These are phyloP conservation scores for Ictidomys tridecemlineatus DNA, from an alignment of 2,113 vertebrate species.

Conservation along the genomic window DNA sequence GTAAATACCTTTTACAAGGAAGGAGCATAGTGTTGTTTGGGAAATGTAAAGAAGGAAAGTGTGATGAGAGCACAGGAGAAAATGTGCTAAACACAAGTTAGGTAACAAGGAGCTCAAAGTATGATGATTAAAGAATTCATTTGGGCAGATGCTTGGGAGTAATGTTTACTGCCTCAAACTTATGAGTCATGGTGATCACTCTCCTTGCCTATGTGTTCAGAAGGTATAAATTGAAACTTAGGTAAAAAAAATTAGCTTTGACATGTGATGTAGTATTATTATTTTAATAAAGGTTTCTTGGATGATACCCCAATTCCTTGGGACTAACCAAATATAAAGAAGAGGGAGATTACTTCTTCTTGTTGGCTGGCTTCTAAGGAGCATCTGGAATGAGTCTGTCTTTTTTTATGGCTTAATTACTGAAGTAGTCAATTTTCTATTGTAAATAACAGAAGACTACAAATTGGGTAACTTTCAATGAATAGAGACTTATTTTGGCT, in stretches of 20 bases:
- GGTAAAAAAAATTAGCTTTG: not conserved
- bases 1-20: not conserved
- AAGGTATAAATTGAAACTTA: not conserved
- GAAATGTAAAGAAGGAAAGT: not conserved
- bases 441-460: not conserved
- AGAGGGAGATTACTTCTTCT: not conserved
- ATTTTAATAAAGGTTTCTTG: slow-evolving; percentile 8
- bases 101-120: not conserved
- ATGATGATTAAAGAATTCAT: not conserved
- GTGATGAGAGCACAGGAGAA: not conserved
- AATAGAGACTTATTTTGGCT: not conserved
- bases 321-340: not conserved
- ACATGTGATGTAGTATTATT: not conserved
- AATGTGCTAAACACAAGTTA: not conserved
- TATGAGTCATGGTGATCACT: not conserved
- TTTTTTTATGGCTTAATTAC: not conserved
- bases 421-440: no score
- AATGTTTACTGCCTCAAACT: not conserved
- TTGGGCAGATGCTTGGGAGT: not conserved
- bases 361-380: not conserved
- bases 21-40: not conserved
- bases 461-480: not conserved
- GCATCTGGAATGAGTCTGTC: not conserved
- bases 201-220: not conserved
- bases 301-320: not conserved